Base-by-base conservation (phyloP, 2,113 vertebrate species). In the Corydoras sp. region DNA sequence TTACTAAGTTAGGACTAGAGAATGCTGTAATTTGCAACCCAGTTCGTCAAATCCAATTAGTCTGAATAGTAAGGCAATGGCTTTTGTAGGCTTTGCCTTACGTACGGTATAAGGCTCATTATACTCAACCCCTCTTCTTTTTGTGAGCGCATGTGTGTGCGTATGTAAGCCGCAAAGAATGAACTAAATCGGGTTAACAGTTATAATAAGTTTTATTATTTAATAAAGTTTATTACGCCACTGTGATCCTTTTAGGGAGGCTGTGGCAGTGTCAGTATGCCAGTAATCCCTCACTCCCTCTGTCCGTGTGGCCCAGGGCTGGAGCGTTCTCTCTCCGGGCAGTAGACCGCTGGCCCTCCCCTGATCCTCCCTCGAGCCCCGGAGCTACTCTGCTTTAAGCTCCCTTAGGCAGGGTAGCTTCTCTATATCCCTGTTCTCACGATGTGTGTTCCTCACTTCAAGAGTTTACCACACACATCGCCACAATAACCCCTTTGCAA, bases 201-300 rank as follows among this genome's bases (percentile, higher is more conserved):
- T 98, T 97, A 93, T 98, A 99, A 97, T 98, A 98, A 98, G 93
- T 99, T 95, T 97, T 97, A 96, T 98, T 98, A 99, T 98, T 99
- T 95, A 98, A 98, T 98, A 97, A 98, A 98, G 91, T 98, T 99
- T 95, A 98, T 98, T 97, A 94, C 94, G 92, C 92, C 86, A 91
- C 86, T 89, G 88, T 95, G 95, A 98, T 98, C 96, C 94, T 92
- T 96, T 98, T 96, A 97, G 94, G 94, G 93, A 95, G 92, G 92
- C 93, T 93, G 92, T 90, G 92, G 89, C 90, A 91, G 92, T 97
- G 94, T 93, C 92, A 94, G 90, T 86, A 71, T 83, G 90, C 92
- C 91, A 93, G 94, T 97, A 97, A 98, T 97, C 95, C 93, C 83
- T 88, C 83, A 86, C 86, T 86, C 85, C 88, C 85, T 86, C 89